Evolutionary conservation across 2,888 invertebrate genomes (phyloP).

Genomic region (Drosophila eohydei): DNA sequence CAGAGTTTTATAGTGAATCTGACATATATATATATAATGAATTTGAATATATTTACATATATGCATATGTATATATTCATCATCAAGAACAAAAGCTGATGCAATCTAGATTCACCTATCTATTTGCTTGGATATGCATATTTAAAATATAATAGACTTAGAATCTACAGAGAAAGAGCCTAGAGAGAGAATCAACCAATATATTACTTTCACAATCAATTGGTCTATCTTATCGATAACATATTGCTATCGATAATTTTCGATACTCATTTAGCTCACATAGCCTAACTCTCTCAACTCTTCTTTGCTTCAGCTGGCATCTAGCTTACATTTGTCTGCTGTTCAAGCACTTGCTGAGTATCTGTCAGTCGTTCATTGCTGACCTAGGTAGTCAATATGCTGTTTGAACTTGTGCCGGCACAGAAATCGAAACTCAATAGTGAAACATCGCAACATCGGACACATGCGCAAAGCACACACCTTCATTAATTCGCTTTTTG

Average conservation of each 20-base stretch:
- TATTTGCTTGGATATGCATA: accelerated
- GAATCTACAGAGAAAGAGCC: not conserved
- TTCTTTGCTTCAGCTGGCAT: not conserved
- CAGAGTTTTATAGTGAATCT: not conserved
- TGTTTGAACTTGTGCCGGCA: slow-evolving; percentile 68
- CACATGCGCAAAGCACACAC: slow-evolving; percentile 53
- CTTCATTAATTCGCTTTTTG: slow-evolving; percentile 76
- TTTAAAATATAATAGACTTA: too few species aligned
- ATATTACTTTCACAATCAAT: not conserved
- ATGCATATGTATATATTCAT: not conserved
- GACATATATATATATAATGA: not conserved
- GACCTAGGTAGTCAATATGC: too few species aligned
- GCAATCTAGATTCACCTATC: not conserved
- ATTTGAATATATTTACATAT: not conserved
- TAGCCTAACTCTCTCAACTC: not conserved
- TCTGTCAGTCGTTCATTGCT: not conserved
- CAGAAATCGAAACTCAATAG: slow-evolving; percentile 30
- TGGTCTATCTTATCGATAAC: not conserved
- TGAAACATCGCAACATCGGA: slow-evolving; percentile 45
- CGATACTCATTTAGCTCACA: too few species aligned
- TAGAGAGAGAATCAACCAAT: not conserved
- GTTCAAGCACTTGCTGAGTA: not conserved
- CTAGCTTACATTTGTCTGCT: not conserved
- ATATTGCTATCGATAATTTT: not conserved
- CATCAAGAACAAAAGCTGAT: not conserved